phyloP scores from a whole-genome alignment of 2,888 invertebrate species.

The Melanophora roralis region DNA sequence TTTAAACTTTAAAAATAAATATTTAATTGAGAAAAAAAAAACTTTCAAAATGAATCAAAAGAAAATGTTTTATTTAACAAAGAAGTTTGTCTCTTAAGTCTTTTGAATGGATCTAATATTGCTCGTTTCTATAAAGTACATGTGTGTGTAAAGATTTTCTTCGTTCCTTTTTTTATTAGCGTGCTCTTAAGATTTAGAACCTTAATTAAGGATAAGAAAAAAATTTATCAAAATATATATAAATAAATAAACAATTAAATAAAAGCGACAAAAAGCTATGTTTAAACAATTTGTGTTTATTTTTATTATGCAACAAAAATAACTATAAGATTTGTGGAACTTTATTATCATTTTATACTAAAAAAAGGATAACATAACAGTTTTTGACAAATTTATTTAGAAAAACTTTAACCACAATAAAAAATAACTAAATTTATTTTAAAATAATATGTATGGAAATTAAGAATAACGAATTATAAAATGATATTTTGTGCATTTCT shows the following conservation, averaged over 20 bases:
- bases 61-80: conserved; percentile 15
- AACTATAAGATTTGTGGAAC: background rate
- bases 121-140: background rate
- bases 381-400: background rate
- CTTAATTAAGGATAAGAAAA: too few relatives aligned
- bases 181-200: too few relatives aligned
- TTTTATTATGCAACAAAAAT: conserved; percentile 13
- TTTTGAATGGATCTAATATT: conserved; percentile 44
- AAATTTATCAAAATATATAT: too few relatives aligned
- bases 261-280: conserved; percentile 24
- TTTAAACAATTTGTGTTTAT: background rate
- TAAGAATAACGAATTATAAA: too few relatives aligned
- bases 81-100: conserved; percentile 62
- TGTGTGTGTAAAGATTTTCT: background rate
- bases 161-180: conserved; percentile 1
- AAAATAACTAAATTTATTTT: too few relatives aligned
- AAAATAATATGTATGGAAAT: too few relatives aligned
- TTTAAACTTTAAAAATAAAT: background rate
- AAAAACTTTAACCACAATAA: too few relatives aligned
- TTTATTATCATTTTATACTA: background rate
- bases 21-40: conserved; percentile 11
- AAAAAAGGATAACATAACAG: conserved; percentile 32
- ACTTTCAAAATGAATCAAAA: conserved; percentile 24
- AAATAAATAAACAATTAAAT: too few relatives aligned
- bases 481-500: too few relatives aligned